These are phyloP conservation scores for Ephestia elutella DNA, from an alignment of 1,140 invertebrate genomes.

Conservation along the genomic window DNA sequence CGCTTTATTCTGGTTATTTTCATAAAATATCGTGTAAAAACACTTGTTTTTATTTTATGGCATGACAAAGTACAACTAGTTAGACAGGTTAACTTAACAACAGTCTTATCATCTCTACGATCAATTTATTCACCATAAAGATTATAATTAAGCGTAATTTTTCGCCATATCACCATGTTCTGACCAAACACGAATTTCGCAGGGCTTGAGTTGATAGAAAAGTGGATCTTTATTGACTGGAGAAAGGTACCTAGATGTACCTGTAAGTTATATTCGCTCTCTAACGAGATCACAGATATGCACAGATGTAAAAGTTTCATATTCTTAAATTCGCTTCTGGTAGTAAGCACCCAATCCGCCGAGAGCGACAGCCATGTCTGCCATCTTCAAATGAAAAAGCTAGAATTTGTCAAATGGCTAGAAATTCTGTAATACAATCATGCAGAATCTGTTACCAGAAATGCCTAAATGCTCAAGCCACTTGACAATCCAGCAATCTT, in stretches of 20 bases:
- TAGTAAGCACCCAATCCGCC: background rate
- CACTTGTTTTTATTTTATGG: background rate
- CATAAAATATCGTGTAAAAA: background rate
- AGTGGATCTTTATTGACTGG: constrained; percentile 54
- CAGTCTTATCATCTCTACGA: background rate
- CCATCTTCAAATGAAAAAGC: too few species aligned
- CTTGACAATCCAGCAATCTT: too few species aligned
- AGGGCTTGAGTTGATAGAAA: constrained; percentile 46
- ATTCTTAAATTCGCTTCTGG: background rate
- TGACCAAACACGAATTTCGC: constrained; percentile 18
- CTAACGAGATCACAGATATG: background rate
- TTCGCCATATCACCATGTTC: constrained; percentile 20
- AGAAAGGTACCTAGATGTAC: constrained; percentile 57
- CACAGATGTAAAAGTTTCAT: background rate
- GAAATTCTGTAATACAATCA: too few species aligned
- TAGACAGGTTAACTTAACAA: background rate
- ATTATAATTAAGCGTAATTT: constrained; percentile 40
- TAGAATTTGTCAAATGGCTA: too few species aligned
- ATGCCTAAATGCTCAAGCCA: too few species aligned
- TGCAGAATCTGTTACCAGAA: too few species aligned
- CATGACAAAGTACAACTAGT: background rate
- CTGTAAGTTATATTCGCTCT: constrained; percentile 25
- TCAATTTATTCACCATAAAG: constrained; percentile 41
- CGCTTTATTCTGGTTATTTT: too few species aligned
- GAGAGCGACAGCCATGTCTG: too few species aligned